A percentile compares a stretch with the other conserved stretches of the same genome.
Evolutionary conservation across 2,113 vertebrate species (phyloP).

Genomic region (Chaetura pelagica): DNA sequence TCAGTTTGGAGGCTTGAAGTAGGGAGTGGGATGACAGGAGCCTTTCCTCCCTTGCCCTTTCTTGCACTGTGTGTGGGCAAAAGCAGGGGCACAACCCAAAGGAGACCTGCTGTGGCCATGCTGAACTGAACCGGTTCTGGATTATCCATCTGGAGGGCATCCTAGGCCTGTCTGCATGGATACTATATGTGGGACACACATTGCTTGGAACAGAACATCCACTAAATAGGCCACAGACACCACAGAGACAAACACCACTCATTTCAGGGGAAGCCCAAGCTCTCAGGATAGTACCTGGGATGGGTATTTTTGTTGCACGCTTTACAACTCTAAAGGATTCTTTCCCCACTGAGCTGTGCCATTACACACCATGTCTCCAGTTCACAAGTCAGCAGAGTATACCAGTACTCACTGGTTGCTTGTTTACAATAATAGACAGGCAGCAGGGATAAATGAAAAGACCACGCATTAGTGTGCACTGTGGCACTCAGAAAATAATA

Average conservation of each 20-base stretch:
- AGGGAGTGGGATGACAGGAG: fast-evolving
- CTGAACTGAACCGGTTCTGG: neutral
- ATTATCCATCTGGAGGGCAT: neutral
- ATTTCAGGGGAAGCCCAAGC: neutral
- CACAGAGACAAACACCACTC: constrained; percentile 8
- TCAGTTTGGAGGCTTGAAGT: neutral
- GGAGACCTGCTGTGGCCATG: neutral
- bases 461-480: neutral
- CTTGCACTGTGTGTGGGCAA: fast-evolving
- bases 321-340: neutral
- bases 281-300: neutral
- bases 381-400: neutral
- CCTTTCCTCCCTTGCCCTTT: neutral
- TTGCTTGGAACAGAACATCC: constrained; percentile 34
- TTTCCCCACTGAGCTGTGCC: neutral
- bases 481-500: neutral
- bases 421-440: neutral
- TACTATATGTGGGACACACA: neutral
- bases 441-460: neutral
- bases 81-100: neutral
- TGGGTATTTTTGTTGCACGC: neutral
- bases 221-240: constrained; percentile 33
- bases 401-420: neutral
- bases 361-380: neutral
- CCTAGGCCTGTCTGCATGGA: neutral